Base-by-base conservation (phyloP, 2,113 vertebrate genomes). In the Fukomys damarensis region DNA sequence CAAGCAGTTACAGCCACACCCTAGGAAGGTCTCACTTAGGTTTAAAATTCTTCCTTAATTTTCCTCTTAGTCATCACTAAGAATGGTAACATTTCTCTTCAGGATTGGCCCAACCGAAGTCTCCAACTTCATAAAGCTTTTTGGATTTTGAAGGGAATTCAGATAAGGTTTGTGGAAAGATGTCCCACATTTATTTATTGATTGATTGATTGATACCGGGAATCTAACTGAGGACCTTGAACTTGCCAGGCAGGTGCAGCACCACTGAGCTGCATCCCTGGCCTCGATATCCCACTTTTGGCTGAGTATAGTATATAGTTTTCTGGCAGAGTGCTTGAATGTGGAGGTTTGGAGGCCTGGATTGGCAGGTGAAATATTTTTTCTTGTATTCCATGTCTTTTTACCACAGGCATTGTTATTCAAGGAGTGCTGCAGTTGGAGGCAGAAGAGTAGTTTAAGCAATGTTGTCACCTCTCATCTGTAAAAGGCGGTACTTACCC, bases 121-220 rank as follows among this genome's bases (percentile, higher is more conserved):
- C 4, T 84, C 89, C 87, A 92, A 68, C 46, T 95, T 91, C 61
- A 7, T 89, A 90, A 95, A 96, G 41, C 24, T 72, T 89, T 66
- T 79, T 86, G 63, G n/a, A 49, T 28, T 92, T 88, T 94, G 26
- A 86, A 83, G 76, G 41, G 38, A 63, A 41, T 24, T 91, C 41
- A 80, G 28, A 58, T 89, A 41, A 72, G 43, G 35, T 32, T 28
- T 87, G 24, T 91, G 86, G 58, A 83, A 88, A 61, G 43, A 52
- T 32, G 22, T 58, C 0, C 11, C 24, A 52, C 20, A 49, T 49
- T 49, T 49, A 49, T 49, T 6, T 49, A 49, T 49, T 49, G 5
- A 49, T 49, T 49, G 5, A 49, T 49, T 49, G 5, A 49, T 49
- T 49, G 46, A 5, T 49, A 49, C 46, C 9, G 46, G 46, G 46